Percentiles rank a stretch among this genome's conserved stretches.
These are phyloP conservation scores for Pantelozetes paolii DNA, from an alignment of 2,888 invertebrate species.

Conservation along the genomic window DNA sequence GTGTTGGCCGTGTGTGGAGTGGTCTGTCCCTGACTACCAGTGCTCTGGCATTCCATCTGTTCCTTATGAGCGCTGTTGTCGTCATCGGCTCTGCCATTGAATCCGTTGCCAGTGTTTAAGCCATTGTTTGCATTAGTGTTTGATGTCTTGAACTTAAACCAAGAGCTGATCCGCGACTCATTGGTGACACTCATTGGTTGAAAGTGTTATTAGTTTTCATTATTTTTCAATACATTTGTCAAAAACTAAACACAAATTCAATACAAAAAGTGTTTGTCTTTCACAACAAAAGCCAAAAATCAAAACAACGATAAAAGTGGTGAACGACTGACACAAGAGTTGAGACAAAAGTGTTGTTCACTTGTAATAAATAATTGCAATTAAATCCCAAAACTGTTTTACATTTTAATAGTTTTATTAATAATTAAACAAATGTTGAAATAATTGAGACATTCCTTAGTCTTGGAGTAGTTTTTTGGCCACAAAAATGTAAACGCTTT, in stretches of 20 bases:
- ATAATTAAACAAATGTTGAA: neutral
- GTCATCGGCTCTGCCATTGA: conserved; percentile 28
- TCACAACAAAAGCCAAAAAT: no score
- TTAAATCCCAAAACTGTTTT: neutral
- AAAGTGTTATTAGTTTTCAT: neutral
- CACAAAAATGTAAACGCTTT: conserved; percentile 18
- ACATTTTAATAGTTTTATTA: no score
- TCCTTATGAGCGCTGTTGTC: conserved; percentile 15
- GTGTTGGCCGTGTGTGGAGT: neutral
- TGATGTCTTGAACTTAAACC: conserved; percentile 33
- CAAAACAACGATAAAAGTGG: no score
- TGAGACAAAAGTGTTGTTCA: no score
- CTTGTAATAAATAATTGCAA: no score
- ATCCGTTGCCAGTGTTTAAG: neutral
- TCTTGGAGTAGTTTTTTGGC: neutral
- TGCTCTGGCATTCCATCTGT: neutral
- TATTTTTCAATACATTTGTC: neutral
- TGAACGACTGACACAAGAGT: no score
- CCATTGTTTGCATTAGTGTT: conserved; percentile 11
- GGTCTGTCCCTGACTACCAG: conserved; percentile 8
- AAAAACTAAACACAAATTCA: neutral
- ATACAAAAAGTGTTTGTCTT: no score
- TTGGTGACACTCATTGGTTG: conserved; percentile 35
- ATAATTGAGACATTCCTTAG: conserved; percentile 10
- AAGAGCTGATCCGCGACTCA: conserved; percentile 32